Evolutionary conservation across 2,797 vertebrate genomes (phyloP).

Genomic region (Dermochelys coriacea): DNA sequence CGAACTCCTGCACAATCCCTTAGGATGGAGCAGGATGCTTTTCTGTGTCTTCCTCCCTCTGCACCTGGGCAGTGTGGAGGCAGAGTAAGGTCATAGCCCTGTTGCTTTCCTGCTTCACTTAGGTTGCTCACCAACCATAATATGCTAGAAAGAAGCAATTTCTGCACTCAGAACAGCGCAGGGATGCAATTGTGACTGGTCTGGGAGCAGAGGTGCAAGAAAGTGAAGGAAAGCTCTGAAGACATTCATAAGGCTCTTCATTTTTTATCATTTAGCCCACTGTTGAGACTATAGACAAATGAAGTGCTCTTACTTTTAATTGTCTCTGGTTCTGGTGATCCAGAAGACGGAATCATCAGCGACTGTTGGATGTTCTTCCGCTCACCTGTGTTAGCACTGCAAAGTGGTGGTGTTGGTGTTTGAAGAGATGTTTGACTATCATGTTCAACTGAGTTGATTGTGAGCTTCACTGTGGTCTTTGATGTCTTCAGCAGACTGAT

Average conservation of each 20-base stretch:
- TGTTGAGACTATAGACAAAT: not conserved
- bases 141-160: not conserved
- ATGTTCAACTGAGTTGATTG: slow-evolving; percentile 79
- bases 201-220: not conserved
- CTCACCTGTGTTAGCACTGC: slow-evolving; percentile 48
- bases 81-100: not conserved
- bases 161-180: not conserved
- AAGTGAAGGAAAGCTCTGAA: not conserved
- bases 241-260: not conserved
- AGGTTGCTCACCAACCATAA: not conserved
- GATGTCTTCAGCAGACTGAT: slow-evolving; percentile 85
- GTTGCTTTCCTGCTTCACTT: not conserved
- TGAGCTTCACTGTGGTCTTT: slow-evolving; percentile 85
- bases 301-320: slow-evolving; percentile 83
- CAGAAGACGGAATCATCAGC: slow-evolving; percentile 12
- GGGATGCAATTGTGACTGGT: not conserved
- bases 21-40: not conserved
- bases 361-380: slow-evolving; percentile 66
- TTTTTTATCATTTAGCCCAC: not conserved
- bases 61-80: not conserved
- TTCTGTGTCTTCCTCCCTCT: not conserved
- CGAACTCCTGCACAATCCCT: not conserved
- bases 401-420: slow-evolving; percentile 31
- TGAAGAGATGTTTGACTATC: slow-evolving; percentile 41
- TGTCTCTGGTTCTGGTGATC: slow-evolving; percentile 84